Evolutionary conservation across 2,113 vertebrate genomes (phyloP).

Genomic region (Heliornis fulica): DNA sequence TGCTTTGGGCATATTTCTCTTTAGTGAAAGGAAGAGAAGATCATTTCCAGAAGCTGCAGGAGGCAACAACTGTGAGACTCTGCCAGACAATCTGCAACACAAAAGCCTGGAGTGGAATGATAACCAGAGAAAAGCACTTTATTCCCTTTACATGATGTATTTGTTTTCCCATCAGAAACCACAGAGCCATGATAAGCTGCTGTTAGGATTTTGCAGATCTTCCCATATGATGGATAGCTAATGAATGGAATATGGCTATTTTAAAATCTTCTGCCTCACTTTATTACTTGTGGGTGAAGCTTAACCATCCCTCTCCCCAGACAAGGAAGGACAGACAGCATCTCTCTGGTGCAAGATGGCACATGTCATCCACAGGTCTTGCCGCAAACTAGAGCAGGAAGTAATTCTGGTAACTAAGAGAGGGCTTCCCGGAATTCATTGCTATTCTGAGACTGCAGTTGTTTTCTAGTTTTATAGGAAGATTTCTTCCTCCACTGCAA

Average conservation of each 20-base stretch:
- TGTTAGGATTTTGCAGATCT: not conserved
- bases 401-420: not conserved
- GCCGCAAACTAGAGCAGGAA: not conserved
- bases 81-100: slow-evolving; percentile 38
- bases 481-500: not conserved
- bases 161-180: slow-evolving; percentile 22
- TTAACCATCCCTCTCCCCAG: not conserved
- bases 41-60: slow-evolving; percentile 60
- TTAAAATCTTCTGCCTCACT: not conserved
- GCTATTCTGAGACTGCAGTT: slow-evolving; percentile 19
- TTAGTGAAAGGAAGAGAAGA: slow-evolving; percentile 25
- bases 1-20: slow-evolving; percentile 28
- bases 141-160: not conserved
- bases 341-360: not conserved
- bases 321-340: not conserved
- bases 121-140: slow-evolving; percentile 43
- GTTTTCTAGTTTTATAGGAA: not conserved
- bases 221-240: not conserved
- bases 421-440: not conserved
- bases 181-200: not conserved
- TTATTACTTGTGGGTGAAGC: not conserved
- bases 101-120: slow-evolving; percentile 44
- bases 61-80: slow-evolving; percentile 36
- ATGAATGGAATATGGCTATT: not conserved
- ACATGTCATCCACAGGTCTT: not conserved